Conservation (phyloP, 1,140 invertebrate genomes). For the Aphelenchoides besseyi region DNA sequence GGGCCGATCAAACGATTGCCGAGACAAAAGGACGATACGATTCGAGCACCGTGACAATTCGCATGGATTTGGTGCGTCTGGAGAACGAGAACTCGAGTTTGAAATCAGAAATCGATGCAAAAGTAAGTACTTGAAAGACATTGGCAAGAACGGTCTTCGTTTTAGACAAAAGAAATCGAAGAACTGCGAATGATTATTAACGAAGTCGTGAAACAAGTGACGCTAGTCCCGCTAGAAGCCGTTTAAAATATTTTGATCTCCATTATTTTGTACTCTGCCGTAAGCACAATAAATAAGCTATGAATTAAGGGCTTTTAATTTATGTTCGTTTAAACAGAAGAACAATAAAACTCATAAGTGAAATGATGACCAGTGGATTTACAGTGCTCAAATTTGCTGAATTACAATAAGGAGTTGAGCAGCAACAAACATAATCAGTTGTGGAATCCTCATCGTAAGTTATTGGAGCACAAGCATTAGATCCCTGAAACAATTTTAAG, state of each 20-base stretch:
- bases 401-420: not conserved
- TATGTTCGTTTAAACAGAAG: too few relatives aligned
- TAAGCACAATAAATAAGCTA: not conserved
- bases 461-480: conserved; percentile 13
- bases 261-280: not conserved
- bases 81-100: conserved; percentile 10
- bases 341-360: not conserved
- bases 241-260: not conserved
- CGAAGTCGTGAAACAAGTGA: conserved; percentile 18
- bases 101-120: conserved; percentile 14
- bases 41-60: not conserved
- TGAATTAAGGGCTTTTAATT: not conserved
- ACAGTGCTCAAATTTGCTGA: not conserved
- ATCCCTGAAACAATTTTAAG: too few relatives aligned
- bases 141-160: not conserved
- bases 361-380: not conserved
- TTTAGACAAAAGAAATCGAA: conserved; percentile 17
- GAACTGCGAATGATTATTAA: conserved; percentile 18
- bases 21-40: conserved; percentile 19
- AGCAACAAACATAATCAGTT: conserved; percentile 22
- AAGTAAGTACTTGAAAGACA: not conserved
- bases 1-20: conserved; percentile 19
- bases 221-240: not conserved
- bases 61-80: conserved; percentile 13
- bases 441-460: conserved; percentile 20